phyloP scores from a whole-genome alignment of 2,888 invertebrate genomes.

The Zhengitettix transpicula region DNA sequence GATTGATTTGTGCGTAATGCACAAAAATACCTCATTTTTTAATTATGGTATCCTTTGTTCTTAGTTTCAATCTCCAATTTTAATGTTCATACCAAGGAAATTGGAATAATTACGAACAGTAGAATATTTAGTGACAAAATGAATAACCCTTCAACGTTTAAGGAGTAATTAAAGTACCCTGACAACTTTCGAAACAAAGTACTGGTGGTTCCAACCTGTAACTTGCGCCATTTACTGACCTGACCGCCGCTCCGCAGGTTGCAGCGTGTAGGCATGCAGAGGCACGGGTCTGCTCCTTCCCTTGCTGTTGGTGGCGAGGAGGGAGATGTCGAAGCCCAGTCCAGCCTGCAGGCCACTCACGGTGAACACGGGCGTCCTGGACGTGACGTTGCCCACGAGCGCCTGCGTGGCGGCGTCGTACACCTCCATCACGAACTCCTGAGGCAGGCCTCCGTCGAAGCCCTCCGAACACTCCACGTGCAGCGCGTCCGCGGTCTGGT shows the following conservation, averaged over 20 bases:
- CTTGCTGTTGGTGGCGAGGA: slow-evolving; percentile 55
- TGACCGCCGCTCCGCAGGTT: slow-evolving; percentile 55
- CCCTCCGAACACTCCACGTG: slow-evolving; percentile 57
- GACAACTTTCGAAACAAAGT: no score
- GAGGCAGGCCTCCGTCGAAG: slow-evolving; percentile 58
- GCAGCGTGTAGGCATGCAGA: slow-evolving; percentile 51
- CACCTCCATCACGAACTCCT: slow-evolving; percentile 57
- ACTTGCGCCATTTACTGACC: slow-evolving; percentile 25
- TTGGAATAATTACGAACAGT: no score
- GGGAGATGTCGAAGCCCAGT: slow-evolving; percentile 45
- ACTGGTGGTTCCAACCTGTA: no score
- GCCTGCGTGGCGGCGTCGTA: slow-evolving; percentile 33
- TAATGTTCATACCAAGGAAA: no score
- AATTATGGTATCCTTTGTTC: no score
- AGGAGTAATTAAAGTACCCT: no score
- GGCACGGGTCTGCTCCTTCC: slow-evolving; percentile 48
- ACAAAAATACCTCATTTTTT: no score
- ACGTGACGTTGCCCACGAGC: slow-evolving; percentile 38
- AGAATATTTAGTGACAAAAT: no score
- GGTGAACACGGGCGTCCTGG: slow-evolving; percentile 42
- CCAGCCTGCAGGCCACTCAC: slow-evolving; percentile 50
- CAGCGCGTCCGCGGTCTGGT: slow-evolving; percentile 54
- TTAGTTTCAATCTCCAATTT: no score
- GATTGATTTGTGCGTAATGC: no score
- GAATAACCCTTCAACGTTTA: no score